phyloP scores from a whole-genome alignment of 2,888 invertebrate species.

The Phengaris arion region DNA sequence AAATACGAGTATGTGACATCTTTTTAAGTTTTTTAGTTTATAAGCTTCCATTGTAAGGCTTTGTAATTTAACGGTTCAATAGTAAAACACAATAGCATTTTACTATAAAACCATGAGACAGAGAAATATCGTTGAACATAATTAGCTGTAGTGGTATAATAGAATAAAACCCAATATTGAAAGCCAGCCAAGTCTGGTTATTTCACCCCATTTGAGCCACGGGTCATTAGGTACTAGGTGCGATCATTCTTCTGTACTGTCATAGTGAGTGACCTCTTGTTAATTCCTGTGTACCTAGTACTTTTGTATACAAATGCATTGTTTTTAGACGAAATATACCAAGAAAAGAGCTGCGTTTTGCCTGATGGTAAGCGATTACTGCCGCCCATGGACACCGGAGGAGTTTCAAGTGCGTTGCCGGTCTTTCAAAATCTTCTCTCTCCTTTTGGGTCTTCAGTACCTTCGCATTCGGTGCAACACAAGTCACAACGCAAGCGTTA shows the following conservation, averaged over 20 bases:
- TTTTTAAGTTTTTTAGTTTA: no score
- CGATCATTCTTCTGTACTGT: slow-evolving; percentile 33
- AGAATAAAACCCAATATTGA: slow-evolving; percentile 19
- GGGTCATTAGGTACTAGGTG: slow-evolving; percentile 48
- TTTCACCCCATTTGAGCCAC: slow-evolving; percentile 43
- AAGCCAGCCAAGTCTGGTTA: slow-evolving; percentile 33
- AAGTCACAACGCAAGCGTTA: no score
- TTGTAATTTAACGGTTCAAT: neutral
- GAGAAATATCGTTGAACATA: slow-evolving; percentile 14
- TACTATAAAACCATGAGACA: neutral
- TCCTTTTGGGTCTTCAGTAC: no score
- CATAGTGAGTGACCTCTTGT: neutral
- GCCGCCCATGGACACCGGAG: no score
- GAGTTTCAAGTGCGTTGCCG: no score
- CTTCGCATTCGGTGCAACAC: no score
- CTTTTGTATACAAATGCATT: neutral
- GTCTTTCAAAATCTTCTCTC: no score
- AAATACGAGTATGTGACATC: no score
- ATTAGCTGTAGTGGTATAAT: slow-evolving; percentile 12
- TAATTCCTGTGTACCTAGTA: neutral
- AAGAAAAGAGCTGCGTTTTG: neutral
- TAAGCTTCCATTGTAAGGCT: neutral
- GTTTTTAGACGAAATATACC: neutral
- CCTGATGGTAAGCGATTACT: neutral
- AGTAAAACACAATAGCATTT: neutral